Percentiles rank a stretch among this genome's conserved stretches.
Conservation (phyloP, 2,113 vertebrate species). For the Phrynocephalus versicolor region DNA sequence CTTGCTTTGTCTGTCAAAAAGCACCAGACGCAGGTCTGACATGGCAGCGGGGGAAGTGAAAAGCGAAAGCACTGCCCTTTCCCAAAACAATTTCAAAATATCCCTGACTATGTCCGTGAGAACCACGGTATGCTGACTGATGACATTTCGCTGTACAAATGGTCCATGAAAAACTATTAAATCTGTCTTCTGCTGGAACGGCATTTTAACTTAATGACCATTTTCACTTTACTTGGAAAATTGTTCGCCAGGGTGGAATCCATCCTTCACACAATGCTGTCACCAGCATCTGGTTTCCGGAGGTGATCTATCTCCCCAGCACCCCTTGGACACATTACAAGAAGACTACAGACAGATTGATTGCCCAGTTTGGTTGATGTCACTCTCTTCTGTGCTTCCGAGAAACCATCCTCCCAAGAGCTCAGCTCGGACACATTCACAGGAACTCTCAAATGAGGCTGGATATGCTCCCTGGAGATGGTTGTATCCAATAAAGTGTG, state of each 20-base stretch:
- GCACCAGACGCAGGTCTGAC: neutral
- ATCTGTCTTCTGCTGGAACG: conserved; percentile 50
- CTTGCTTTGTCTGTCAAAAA: neutral
- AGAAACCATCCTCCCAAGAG: neutral
- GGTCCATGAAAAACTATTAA: conserved; percentile 59
- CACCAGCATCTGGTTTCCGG: neutral
- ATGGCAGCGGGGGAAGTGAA: neutral
- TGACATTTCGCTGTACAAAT: conserved; percentile 57
- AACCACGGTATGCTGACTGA: conserved; percentile 39
- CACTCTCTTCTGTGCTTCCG: neutral
- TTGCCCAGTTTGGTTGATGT: neutral
- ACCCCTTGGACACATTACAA: neutral
- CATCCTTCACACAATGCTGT: conserved; percentile 45
- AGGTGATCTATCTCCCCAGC: neutral
- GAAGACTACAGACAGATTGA: neutral
- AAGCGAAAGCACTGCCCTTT: neutral
- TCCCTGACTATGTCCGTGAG: neutral
- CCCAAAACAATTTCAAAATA: neutral
- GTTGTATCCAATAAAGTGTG: neutral
- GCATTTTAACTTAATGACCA: conserved; percentile 52
- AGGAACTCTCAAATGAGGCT: neutral
- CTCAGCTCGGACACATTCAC: neutral
- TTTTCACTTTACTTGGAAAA: conserved; percentile 57
- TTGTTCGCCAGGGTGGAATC: conserved; percentile 25
- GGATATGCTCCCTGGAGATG: no score